Conservation (phyloP, 1,140 invertebrate species). For the Gryllus bimaculatus region DNA sequence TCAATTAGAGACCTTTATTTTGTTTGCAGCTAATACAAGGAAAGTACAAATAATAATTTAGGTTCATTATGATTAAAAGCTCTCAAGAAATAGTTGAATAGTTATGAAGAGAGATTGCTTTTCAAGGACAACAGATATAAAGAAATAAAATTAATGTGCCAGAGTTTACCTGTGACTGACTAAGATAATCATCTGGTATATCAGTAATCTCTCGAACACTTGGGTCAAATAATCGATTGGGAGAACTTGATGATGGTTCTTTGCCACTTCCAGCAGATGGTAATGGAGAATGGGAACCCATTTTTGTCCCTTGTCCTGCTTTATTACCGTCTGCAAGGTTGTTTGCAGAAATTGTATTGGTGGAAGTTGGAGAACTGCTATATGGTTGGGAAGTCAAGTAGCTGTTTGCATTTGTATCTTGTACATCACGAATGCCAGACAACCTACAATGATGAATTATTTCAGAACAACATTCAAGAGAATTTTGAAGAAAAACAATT, state of each 20-base stretch:
- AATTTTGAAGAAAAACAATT: neutral
- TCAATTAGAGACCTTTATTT: too few species aligned
- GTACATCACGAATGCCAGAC: conserved; percentile 17
- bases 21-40: too few species aligned
- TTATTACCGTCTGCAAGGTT: conserved; percentile 1
- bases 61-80: neutral
- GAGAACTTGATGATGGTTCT: conserved; percentile 36
- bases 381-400: conserved; percentile 10
- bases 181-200: conserved; percentile 76
- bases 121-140: neutral
- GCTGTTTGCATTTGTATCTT: conserved; percentile 11
- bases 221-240: conserved; percentile 35
- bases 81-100: neutral
- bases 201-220: conserved; percentile 65
- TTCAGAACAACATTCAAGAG: neutral
- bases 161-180: conserved; percentile 51
- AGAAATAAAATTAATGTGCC: neutral
- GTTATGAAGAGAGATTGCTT: neutral
- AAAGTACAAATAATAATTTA: too few species aligned
- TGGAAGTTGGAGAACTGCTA: neutral
- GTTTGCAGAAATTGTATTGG: neutral
- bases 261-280: conserved; percentile 34
- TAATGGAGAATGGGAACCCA: conserved; percentile 20
- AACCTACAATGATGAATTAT: neutral
- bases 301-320: conserved; percentile 10